Evolutionary conservation across 2,888 invertebrate species (phyloP), one percentile per base, ranked within the genome.

Genomic region (Lepeophtheirus nordmannii): DNA sequence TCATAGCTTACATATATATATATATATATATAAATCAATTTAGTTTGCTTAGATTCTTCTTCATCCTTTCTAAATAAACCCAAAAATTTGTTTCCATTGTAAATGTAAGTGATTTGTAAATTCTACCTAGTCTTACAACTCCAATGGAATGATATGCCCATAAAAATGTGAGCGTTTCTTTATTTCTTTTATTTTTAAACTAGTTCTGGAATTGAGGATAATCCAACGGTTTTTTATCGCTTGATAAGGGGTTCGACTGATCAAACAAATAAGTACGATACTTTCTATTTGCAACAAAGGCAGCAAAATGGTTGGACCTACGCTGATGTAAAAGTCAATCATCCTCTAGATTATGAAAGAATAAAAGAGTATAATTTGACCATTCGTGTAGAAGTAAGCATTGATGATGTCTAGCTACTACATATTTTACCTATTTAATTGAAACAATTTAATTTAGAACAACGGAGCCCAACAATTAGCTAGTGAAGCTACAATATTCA

Each of bases 301-400:
- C 85, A 87, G 70, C 90, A 91, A 74, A 88, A 89, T 75, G 89
- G 89, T 69, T 86, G 86, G 75, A 92, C 91, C 71, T 92, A 91
- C 90, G 92, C 91, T 10, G 91, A 92, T 75, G 89, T 91, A 76
- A 90, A 91, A 80, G 92, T 93, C 72, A 92, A 93, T 79, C 91
- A 92, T 80, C 91, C 90, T 37, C 78, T 93, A 74, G 93, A 93
- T 79, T 93, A 88, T 75, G 92, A 93, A 77, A 88, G 86, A 72
- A 91, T 92, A 76, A 89, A 89, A 79, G 91, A 92, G 75, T 93
- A 92, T 77, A 93, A 93, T 80, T 80, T 93, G 72, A 93, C 93
- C 11, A 89, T 93, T 78, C 85, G 92, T 75, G 93, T 92, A 65
- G 92, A 93, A 88, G 92, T 91, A 77, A 81, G 83, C 69, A 39